phyloP scores from a whole-genome alignment of 2,113 vertebrate genomes.

The Desmodus rotundus region DNA sequence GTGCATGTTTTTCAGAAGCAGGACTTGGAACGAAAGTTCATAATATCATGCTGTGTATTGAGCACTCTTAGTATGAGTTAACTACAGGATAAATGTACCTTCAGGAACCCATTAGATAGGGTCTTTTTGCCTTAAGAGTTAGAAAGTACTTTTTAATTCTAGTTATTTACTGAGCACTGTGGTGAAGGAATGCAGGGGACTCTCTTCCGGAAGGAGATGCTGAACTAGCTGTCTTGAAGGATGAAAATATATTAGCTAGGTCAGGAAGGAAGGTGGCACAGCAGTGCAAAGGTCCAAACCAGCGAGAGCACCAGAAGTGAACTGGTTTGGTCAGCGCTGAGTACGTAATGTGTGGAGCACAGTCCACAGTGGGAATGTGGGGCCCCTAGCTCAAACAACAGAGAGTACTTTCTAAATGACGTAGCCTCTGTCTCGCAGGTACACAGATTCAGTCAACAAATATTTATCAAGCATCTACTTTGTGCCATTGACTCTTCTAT shows the following conservation, averaged over 20 bases:
- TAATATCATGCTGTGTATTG: neutral
- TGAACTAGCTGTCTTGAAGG: neutral
- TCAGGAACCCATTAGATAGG: neutral
- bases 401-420: neutral
- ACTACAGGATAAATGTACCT: constrained; percentile 14
- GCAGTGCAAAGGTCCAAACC: neutral
- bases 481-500: neutral
- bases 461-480: neutral
- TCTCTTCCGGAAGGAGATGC: neutral
- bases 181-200: neutral
- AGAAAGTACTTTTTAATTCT: neutral
- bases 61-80: neutral
- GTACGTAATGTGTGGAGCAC: neutral
- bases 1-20: constrained; percentile 15
- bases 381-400: neutral
- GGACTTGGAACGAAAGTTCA: neutral
- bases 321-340: neutral
- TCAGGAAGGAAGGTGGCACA: neutral
- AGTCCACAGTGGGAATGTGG: neutral
- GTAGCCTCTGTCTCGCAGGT: neutral
- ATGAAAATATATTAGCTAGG: neutral
- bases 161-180: neutral
- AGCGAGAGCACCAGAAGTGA: too few relatives aligned
- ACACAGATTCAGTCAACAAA: neutral
- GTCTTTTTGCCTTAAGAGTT: neutral